These are phyloP conservation scores for Selene dorsalis DNA, from an alignment of 2,797 vertebrate genomes.

Conservation along the genomic window DNA sequence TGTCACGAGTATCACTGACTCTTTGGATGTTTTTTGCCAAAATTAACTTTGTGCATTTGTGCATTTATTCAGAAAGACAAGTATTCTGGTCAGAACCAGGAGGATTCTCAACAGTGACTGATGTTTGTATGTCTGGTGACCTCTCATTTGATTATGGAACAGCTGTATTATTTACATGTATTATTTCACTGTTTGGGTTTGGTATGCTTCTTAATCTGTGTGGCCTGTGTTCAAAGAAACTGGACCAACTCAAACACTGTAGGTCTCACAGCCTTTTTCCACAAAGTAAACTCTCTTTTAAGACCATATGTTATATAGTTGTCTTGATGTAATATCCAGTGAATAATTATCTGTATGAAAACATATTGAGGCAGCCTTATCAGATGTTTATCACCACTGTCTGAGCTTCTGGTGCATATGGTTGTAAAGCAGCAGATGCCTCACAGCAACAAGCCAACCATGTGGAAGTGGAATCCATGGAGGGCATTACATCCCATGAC, in stretches of 20 bases:
- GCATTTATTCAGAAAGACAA: slow-evolving; percentile 30
- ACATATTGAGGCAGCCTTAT: not conserved
- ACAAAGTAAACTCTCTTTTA: not conserved
- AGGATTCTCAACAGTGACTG: slow-evolving; percentile 42
- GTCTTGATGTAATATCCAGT: not conserved
- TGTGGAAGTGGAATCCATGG: slow-evolving; percentile 14
- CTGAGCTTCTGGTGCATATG: not conserved
- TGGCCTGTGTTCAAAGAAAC: not conserved
- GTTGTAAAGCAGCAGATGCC: slow-evolving; percentile 9
- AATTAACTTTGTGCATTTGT: slow-evolving; percentile 25
- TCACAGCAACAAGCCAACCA: slow-evolving; percentile 20
- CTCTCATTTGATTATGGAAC: slow-evolving; percentile 40
- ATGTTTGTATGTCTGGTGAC: slow-evolving; percentile 31
- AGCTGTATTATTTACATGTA: slow-evolving; percentile 23
- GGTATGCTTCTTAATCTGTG: not conserved
- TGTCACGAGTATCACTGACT: slow-evolving; percentile 32
- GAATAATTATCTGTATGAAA: slow-evolving; percentile 1
- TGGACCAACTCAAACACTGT: not conserved
- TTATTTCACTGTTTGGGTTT: slow-evolving; percentile 7
- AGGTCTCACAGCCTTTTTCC: not conserved
- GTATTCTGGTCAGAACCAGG: slow-evolving; percentile 25
- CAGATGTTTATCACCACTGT: not conserved
- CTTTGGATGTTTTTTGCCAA: slow-evolving; percentile 29
- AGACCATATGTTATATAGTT: not conserved
- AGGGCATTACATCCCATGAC: slow-evolving; percentile 19